Conservation (phyloP, 2,888 invertebrate species). For the Spisula subtruncata region DNA sequence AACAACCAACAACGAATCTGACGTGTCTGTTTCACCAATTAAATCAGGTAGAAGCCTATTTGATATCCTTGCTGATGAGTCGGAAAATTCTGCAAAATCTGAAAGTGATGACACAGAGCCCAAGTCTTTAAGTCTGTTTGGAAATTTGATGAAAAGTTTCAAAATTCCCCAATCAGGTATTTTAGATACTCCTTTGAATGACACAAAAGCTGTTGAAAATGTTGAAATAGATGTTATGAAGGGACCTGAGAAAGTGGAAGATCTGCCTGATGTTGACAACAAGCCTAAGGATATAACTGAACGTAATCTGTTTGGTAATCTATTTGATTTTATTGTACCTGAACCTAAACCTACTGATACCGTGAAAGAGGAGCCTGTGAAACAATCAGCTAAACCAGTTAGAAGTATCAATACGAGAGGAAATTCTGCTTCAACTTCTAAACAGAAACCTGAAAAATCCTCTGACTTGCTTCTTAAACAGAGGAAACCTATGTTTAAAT, state of each 20-base stretch:
- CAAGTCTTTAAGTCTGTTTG: slow-evolving; percentile 56
- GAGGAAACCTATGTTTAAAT: slow-evolving; percentile 66
- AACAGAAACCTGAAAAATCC: not conserved
- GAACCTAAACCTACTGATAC: not conserved
- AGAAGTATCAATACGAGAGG: slow-evolving; percentile 22
- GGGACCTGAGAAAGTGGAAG: not conserved
- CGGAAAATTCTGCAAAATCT: slow-evolving; percentile 1
- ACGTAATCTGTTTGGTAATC: slow-evolving; percentile 67
- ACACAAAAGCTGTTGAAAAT: not conserved
- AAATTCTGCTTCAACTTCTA: not conserved
- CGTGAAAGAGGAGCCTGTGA: not conserved
- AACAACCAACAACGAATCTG: not conserved
- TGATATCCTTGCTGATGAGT: slow-evolving; percentile 32
- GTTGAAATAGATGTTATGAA: not conserved
- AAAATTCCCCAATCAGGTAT: slow-evolving; percentile 39
- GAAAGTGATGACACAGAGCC: not conserved
- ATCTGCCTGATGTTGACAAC: not conserved
- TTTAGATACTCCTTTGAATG: not conserved
- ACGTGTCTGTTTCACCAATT: not conserved
- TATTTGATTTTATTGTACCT: slow-evolving; percentile 64
- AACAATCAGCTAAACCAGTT: not conserved
- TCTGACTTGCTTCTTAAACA: slow-evolving; percentile 25
- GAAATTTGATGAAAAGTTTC: slow-evolving; percentile 62
- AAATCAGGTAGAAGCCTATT: slow-evolving; percentile 43
- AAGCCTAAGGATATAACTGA: slow-evolving; percentile 57